phyloP scores from a whole-genome alignment of 1,140 invertebrate species.

The Plutomurus gul region DNA sequence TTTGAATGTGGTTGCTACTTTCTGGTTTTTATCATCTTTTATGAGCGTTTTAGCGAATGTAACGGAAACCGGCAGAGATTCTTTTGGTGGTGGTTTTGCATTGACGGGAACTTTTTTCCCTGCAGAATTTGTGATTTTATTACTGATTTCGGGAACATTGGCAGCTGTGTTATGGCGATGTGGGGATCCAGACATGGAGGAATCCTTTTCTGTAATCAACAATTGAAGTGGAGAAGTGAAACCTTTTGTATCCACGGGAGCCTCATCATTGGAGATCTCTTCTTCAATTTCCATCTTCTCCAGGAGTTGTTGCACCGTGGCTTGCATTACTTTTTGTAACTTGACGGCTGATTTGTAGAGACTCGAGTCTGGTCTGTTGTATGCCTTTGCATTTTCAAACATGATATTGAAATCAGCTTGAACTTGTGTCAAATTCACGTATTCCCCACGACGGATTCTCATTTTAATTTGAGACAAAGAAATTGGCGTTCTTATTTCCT shows the following conservation, averaged over 20 bases:
- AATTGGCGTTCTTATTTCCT: conserved; percentile 94
- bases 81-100: background rate
- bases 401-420: conserved; percentile 96
- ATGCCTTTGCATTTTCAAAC: conserved; percentile 96
- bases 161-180: background rate
- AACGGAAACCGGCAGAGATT: background rate
- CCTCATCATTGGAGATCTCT: conserved; percentile 54
- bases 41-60: background rate
- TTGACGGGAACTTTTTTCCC: background rate
- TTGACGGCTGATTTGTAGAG: conserved; percentile 83
- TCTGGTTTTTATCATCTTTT: conserved; percentile 10
- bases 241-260: background rate
- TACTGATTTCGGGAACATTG: background rate
- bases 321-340: conserved; percentile 81
- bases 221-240: conserved; percentile 2
- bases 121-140: background rate
- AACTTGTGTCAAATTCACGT: conserved; percentile 84
- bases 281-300: conserved; percentile 79
- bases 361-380: conserved; percentile 84
- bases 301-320: conserved; percentile 80
- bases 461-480: conserved; percentile 90
- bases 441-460: conserved; percentile 73
- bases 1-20: background rate
- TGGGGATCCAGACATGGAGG: background rate
- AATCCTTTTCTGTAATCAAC: background rate